These are phyloP conservation scores for Tinea semifulvella DNA, from an alignment of 2,888 invertebrate species.

Conservation along the genomic window DNA sequence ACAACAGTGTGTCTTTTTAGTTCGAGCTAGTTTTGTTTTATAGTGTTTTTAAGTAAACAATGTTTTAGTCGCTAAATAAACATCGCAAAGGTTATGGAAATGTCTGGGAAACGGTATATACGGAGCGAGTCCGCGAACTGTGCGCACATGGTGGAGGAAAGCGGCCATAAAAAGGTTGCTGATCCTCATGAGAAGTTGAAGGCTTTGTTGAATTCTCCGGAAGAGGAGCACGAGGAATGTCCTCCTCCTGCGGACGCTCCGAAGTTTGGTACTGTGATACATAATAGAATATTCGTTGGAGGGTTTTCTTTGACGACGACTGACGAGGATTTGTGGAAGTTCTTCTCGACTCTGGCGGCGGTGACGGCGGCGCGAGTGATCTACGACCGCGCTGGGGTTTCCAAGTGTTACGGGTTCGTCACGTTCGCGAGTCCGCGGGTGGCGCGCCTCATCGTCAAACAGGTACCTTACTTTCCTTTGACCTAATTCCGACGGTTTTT, in stretches of 20 bases:
- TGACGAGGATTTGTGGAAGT: conserved; percentile 89
- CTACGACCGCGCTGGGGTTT: conserved; percentile 92
- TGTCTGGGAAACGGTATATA: conserved; percentile 43
- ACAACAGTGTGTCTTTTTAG: conserved; percentile 5
- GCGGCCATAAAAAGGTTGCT: conserved; percentile 43
- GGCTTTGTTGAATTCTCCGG: conserved; percentile 52
- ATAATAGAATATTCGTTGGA: conserved; percentile 95
- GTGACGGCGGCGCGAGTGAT: conserved; percentile 95
- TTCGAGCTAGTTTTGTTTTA: conserved; percentile 1
- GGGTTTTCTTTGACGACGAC: conserved; percentile 94
- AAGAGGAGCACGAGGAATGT: conserved; percentile 53
- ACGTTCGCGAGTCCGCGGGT: conserved; percentile 67
- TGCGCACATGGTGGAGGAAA: conserved; percentile 59
- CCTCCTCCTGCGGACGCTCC: conserved; percentile 58
- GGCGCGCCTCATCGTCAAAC: conserved; percentile 59
- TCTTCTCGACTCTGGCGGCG: conserved; percentile 90
- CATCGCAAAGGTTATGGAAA: neutral
- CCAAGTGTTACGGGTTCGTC: conserved; percentile 91
- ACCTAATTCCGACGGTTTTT: neutral
- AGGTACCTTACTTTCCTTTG: conserved; percentile 30
- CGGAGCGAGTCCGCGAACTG: conserved; percentile 59
- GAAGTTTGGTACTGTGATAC: conserved; percentile 85
- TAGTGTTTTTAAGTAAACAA: conserved; percentile 7
- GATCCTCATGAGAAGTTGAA: conserved; percentile 59
- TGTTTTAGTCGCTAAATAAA: conserved; percentile 6